phyloP scores from a whole-genome alignment of 2,113 vertebrate genomes.

The Cololabis saira region DNA sequence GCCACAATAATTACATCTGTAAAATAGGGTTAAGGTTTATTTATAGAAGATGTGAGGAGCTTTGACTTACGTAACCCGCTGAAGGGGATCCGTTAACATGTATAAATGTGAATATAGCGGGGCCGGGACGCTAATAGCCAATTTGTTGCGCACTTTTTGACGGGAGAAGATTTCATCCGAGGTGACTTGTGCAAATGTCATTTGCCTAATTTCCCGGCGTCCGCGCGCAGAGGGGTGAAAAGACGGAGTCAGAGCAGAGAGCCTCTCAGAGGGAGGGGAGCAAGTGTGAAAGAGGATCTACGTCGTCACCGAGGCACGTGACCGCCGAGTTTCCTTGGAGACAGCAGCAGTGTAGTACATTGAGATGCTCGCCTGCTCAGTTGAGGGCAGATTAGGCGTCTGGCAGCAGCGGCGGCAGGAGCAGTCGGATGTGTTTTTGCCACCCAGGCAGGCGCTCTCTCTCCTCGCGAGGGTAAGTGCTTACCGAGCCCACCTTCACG shows the following conservation, averaged over 20 bases:
- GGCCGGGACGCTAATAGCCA: background rate
- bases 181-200: background rate
- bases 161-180: background rate
- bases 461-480: slow-evolving; percentile 65
- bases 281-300: slow-evolving; percentile 38
- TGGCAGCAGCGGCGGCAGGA: slow-evolving; percentile 62
- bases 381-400: slow-evolving; percentile 71
- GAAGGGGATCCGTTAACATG: slow-evolving; percentile 21
- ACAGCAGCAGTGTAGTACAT: slow-evolving; percentile 80
- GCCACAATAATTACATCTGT: slow-evolving; percentile 24
- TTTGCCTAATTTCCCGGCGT: slow-evolving; percentile 37
- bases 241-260: slow-evolving; percentile 32
- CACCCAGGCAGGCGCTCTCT: slow-evolving; percentile 64
- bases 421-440: slow-evolving; percentile 70
- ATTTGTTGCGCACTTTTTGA: background rate
- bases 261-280: slow-evolving; percentile 33
- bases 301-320: slow-evolving; percentile 79
- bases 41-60: slow-evolving; percentile 50
- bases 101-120: slow-evolving; percentile 32
- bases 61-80: background rate
- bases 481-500: slow-evolving; percentile 14
- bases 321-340: slow-evolving; percentile 86
- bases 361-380: slow-evolving; percentile 80
- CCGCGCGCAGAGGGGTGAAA: slow-evolving; percentile 35
- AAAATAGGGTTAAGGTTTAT: slow-evolving; percentile 45